Conservation (phyloP, 2,888 invertebrate species). For the Archips xylosteana region DNA sequence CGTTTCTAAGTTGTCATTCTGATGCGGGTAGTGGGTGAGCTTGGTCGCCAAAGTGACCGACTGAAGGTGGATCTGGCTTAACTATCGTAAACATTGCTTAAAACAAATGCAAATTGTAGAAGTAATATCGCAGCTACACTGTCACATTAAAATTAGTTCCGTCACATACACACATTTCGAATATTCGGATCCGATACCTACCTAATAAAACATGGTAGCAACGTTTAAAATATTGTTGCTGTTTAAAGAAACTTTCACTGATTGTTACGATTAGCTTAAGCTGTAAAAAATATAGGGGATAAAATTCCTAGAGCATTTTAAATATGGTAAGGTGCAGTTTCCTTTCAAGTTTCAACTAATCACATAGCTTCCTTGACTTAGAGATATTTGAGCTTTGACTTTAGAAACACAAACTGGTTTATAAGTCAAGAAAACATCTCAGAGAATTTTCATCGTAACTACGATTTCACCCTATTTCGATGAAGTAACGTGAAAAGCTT, state of each 20-base stretch:
- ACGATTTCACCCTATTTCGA: too few species aligned
- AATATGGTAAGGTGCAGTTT: neutral
- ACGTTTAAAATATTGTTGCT: too few species aligned
- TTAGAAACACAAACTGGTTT: neutral
- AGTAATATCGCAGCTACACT: neutral
- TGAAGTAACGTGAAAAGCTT: too few species aligned
- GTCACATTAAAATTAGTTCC: neutral
- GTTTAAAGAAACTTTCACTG: neutral
- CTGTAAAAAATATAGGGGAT: neutral
- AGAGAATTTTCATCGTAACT: too few species aligned
- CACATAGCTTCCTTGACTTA: neutral
- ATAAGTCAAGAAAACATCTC: neutral
- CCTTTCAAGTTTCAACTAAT: slow-evolving; percentile 3
- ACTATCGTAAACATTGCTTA: neutral
- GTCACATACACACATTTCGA: too few species aligned
- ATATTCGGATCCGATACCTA: too few species aligned
- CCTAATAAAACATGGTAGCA: too few species aligned
- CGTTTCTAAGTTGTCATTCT: slow-evolving; percentile 5
- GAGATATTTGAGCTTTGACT: neutral
- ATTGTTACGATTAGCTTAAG: too few species aligned
- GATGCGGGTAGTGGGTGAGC: slow-evolving; percentile 15
- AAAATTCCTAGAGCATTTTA: neutral
- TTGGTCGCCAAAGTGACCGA: slow-evolving; percentile 9
- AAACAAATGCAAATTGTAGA: slow-evolving; percentile 1
- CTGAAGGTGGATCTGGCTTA: slow-evolving; percentile 2